Percentiles rank a stretch among this genome's conserved stretches.
Evolutionary conservation across 2,797 vertebrate species (phyloP).

Genomic region (Ptychadena robeensis): DNA sequence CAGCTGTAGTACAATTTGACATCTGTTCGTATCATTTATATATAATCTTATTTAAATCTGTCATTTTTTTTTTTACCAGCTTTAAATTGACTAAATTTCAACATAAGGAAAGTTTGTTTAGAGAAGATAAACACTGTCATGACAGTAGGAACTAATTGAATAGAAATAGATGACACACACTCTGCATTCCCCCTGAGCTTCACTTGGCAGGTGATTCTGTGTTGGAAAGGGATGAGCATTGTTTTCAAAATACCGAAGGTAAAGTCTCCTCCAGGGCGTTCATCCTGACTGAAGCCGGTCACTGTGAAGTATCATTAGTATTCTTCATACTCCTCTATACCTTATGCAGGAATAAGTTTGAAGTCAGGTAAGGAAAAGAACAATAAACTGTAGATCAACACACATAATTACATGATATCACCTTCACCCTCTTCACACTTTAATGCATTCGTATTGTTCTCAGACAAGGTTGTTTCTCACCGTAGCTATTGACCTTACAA

Average conservation of each 20-base stretch:
- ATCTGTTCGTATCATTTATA: no score
- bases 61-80: neutral
- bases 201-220: slow-evolving; percentile 47
- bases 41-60: neutral
- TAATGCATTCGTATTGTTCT: neutral
- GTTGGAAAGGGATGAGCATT: slow-evolving; percentile 23
- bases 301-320: slow-evolving; percentile 36
- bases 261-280: slow-evolving; percentile 44
- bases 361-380: neutral
- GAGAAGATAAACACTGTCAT: slow-evolving; percentile 27
- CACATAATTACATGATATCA: neutral
- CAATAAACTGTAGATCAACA: neutral
- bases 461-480: no score
- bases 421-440: no score
- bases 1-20: neutral
- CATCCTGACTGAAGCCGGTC: slow-evolving; percentile 24
- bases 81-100: slow-evolving; percentile 26
- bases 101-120: slow-evolving; percentile 37
- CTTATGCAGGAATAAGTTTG: neutral
- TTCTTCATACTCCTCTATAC: slow-evolving; percentile 8
- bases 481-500: no score
- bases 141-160: slow-evolving; percentile 49
- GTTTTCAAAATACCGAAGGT: slow-evolving; percentile 36
- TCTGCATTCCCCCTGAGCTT: slow-evolving; percentile 17
- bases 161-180: slow-evolving; percentile 35